phyloP scores from a whole-genome alignment of 2,888 invertebrate genomes.

The Oscheius sp. region DNA sequence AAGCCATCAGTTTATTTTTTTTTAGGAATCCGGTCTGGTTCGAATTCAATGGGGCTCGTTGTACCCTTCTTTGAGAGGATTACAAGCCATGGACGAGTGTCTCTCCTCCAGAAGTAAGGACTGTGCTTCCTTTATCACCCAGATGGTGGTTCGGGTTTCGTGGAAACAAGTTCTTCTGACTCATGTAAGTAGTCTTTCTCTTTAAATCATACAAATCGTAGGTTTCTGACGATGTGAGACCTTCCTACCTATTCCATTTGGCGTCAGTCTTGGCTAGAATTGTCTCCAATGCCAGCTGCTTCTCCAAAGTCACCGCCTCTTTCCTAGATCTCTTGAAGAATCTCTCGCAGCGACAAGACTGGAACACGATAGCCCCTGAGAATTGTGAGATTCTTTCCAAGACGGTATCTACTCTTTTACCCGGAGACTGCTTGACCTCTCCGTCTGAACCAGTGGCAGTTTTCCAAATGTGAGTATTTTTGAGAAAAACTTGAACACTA shows the following conservation, averaged over 20 bases:
- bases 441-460: slow-evolving; percentile 47
- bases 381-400: slow-evolving; percentile 47
- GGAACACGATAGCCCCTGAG: slow-evolving; percentile 58
- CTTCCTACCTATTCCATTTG: slow-evolving; percentile 61
- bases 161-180: slow-evolving; percentile 53
- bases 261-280: slow-evolving; percentile 53
- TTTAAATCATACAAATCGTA: not conserved
- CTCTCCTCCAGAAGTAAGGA: slow-evolving; percentile 54
- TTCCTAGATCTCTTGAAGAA: slow-evolving; percentile 60
- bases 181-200: slow-evolving; percentile 43
- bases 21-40: slow-evolving; percentile 41
- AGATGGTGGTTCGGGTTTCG: slow-evolving; percentile 66
- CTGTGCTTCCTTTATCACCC: slow-evolving; percentile 61
- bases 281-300: slow-evolving; percentile 40
- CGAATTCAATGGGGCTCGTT: slow-evolving; percentile 53
- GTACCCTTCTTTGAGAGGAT: slow-evolving; percentile 54
- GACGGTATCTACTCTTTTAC: slow-evolving; percentile 44
- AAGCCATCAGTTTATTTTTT: not conserved
- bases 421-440: slow-evolving; percentile 47
- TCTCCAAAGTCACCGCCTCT: slow-evolving; percentile 51
- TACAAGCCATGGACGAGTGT: slow-evolving; percentile 51
- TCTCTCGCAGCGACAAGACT: slow-evolving; percentile 54
- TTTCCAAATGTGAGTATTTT: slow-evolving; percentile 39
- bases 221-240: slow-evolving; percentile 60
- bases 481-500: not conserved